Evolutionary conservation across 2,888 invertebrate genomes (phyloP), one percentile per base, ranked within the genome.

Genomic region (Aphodius sticticus): DNA sequence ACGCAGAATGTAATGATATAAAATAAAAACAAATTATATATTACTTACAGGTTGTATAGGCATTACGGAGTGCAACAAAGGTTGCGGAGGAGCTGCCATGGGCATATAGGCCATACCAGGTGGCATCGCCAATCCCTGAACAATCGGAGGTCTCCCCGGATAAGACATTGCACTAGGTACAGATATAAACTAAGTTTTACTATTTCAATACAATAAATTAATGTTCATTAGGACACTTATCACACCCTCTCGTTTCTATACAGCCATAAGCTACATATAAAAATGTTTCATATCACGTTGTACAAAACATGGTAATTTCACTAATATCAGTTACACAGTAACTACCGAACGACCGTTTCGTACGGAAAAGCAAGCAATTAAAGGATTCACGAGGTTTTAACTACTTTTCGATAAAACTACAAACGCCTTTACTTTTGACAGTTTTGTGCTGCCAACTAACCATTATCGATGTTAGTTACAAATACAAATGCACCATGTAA

Each of bases 71-170:
- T 93, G 92, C 85, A 95, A 93, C 85, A 95, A 92, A 78, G 94
- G 93, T 76, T 95, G 93, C 83, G 95, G 93, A 89, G 95, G 93
- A 76, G 93, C 95, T 77, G 94, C 87, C 87, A 90, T 89, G 6
- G 89, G 88, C 90, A 91, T 90, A 82, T 90, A 91, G 16, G 90
- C 91, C 89, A 91, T 90, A 81, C 89, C 89, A 15, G 83, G 78
- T 87, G 94, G 92, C 84, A 94, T 92, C 87, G 95, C 93, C 80
- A 95, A 93, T 71, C 94, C 94, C 82, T 94, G 93, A 86, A 93
- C 92, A 90, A 96, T 94, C 16, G 96, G 94, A 76, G 96, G 95
- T 86, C 96, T 93, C 84, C 96, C 95, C 83, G 97, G 97, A 90
- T 94, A 97, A 83, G 97, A 97, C 97, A 97, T 97, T 84, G 78